Evolutionary conservation across 2,888 invertebrate genomes (phyloP).

Genomic region (Lasioglossum zephyrum): DNA sequence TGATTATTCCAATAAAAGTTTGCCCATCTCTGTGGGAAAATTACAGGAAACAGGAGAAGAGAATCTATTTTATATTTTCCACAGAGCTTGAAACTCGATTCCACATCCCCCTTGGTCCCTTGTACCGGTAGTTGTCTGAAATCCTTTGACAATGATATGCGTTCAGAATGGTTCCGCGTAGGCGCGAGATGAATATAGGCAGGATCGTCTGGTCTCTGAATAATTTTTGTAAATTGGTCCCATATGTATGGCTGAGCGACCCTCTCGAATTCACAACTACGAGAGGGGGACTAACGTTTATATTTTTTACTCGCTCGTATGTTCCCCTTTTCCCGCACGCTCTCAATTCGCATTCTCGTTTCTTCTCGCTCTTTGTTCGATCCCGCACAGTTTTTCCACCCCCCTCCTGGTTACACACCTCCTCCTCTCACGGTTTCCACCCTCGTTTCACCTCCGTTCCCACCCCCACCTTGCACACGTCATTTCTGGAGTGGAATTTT

Average conservation of each 20-base stretch:
- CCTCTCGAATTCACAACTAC: constrained; percentile 76
- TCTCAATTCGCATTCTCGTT: constrained; percentile 45
- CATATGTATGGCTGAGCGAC: constrained; percentile 76
- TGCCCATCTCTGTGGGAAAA: background rate
- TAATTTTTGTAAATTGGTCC: constrained; percentile 82
- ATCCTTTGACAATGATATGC: constrained; percentile 77
- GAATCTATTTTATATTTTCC: constrained; percentile 25
- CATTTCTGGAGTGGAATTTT: constrained; percentile 77
- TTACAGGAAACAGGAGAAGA: background rate
- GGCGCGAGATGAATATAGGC: constrained; percentile 44
- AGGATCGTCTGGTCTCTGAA: constrained; percentile 70
- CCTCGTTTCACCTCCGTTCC: constrained; percentile 22
- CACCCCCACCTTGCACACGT: constrained; percentile 53
- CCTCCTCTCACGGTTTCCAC: background rate
- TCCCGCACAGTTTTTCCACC: constrained; percentile 31
- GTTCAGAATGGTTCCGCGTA: constrained; percentile 61
- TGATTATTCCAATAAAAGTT: constrained; percentile 4
- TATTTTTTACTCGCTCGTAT: constrained; percentile 56
- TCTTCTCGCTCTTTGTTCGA: constrained; percentile 55
- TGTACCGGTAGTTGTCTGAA: constrained; percentile 56
- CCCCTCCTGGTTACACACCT: background rate
- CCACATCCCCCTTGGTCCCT: background rate
- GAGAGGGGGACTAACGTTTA: constrained; percentile 58
- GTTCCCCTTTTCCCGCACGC: constrained; percentile 28
- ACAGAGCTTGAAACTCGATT: constrained; percentile 45